Evolutionary conservation across 2,888 invertebrate species (phyloP), one percentile per base, ranked within the genome.

Genomic region (Stenodema calcarata): DNA sequence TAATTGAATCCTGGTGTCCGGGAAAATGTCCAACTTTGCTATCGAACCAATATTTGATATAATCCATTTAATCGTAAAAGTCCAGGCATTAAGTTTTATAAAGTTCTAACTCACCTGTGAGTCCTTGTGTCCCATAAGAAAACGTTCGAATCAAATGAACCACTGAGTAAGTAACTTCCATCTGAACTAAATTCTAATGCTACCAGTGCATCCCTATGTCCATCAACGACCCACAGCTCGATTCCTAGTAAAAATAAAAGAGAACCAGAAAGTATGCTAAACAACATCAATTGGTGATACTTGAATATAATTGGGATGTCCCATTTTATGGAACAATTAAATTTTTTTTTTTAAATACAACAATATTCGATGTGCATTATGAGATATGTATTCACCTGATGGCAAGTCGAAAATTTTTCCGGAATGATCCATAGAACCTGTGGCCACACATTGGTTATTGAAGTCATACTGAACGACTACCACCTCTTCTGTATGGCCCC

Each of bases 111-210:
- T 78, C 4, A 95, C 94, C 93, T 92, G 86, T 93, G 93, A 23
- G 92, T 92, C 88, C 95, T 92, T 3, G 94, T 93, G 90, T 96
- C 96, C 95, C 96, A 96, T 89, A 96, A 91, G 27, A 93, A 93
- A 73, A 96, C 94, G 11, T 95, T 95, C 87, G 94, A 94, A 90
- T 96, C 96, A 90, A 96, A 96, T 1, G 96, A 96, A 7, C 95
- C 96, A 0, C 96, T 96, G 89, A 96, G 93, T 87, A 96, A 91
- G 79, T 94, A 91, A 89, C 93, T 93, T 0, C 95, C 95, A 89
- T 94, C 93, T 12, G 91, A 93, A 90, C 94, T 95, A 90, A 95
- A 96, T 89, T 94, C 93, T 14, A 95, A 91, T 0, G 94, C 93
- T 85, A 96, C 94, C 80, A 96, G 94, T 91, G 96, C 96, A 0